Percentiles rank a stretch among this genome's conserved stretches.
Conservation (phyloP, 2,888 invertebrate genomes). For the Melanotus villosus region DNA sequence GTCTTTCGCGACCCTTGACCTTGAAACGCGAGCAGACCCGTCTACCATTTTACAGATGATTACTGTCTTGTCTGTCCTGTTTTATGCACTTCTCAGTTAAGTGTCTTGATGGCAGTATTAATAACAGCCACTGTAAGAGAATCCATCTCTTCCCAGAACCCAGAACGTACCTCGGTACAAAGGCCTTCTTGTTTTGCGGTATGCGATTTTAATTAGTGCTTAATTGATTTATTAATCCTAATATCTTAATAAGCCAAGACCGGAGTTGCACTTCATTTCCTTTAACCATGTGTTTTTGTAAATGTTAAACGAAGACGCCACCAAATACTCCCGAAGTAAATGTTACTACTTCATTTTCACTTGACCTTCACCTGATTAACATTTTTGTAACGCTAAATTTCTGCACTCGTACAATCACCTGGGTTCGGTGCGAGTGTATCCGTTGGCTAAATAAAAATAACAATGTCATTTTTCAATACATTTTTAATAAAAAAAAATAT, state of each 20-base stretch:
- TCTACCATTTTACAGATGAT: constrained; percentile 50
- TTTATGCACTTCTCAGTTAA: constrained; percentile 34
- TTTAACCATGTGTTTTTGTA: not conserved
- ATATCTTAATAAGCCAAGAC: constrained; percentile 26
- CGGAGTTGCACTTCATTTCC: constrained; percentile 34
- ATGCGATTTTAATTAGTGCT: constrained; percentile 14
- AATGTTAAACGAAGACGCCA: not conserved
- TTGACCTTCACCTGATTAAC: constrained; percentile 39
- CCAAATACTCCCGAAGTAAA: not conserved
- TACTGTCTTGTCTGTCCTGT: constrained; percentile 42
- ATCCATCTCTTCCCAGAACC: constrained; percentile 11
- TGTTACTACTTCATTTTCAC: constrained; percentile 16
- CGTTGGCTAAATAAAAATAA: constrained; percentile 3
- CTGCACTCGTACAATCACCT: constrained; percentile 24
- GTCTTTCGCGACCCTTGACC: constrained; percentile 57
- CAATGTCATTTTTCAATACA: constrained; percentile 9
- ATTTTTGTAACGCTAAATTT: constrained; percentile 15
- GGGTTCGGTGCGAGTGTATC: too few species aligned
- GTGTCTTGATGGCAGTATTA: constrained; percentile 36
- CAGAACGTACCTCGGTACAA: constrained; percentile 23
- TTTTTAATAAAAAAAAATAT: constrained; percentile 36
- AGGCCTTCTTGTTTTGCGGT: constrained; percentile 30
- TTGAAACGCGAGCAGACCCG: constrained; percentile 53
- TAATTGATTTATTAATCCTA: constrained; percentile 32
- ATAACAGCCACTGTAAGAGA: constrained; percentile 29